These are phyloP conservation scores for Papio anubis DNA, from an alignment of 2,113 vertebrate species.

Conservation along the genomic window DNA sequence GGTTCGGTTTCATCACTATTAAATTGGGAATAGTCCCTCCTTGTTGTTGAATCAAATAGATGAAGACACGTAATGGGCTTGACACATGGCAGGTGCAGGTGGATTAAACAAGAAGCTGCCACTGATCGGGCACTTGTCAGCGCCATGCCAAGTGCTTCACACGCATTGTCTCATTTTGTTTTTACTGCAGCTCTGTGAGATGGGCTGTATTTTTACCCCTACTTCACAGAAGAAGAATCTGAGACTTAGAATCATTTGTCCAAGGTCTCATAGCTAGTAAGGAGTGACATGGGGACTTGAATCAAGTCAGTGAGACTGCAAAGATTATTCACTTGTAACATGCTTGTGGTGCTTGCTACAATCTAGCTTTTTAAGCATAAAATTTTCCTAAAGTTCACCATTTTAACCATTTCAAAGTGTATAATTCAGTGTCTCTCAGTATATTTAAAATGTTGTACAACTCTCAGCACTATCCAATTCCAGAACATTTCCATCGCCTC, in stretches of 20 bases:
- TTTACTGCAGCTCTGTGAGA: background rate
- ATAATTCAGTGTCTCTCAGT: background rate
- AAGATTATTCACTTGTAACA: background rate
- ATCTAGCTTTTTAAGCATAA: background rate
- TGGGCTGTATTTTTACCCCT: background rate
- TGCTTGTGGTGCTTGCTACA: background rate
- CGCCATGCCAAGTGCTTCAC: background rate
- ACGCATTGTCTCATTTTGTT: background rate
- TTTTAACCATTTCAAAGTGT: background rate
- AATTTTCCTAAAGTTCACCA: background rate
- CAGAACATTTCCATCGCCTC: background rate
- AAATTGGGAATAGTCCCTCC: background rate
- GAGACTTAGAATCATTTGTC: background rate
- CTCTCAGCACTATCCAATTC: background rate
- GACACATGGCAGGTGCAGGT: background rate
- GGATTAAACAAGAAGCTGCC: background rate
- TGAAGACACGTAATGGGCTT: background rate
- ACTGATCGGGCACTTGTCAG: background rate
- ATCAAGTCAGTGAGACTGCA: background rate
- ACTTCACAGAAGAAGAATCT: background rate
- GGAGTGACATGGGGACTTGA: background rate
- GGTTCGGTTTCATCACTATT: background rate
- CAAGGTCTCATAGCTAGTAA: background rate
- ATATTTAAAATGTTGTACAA: background rate
- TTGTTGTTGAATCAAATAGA: background rate